Evolutionary conservation across 2,113 vertebrate genomes (phyloP).

Genomic region (Taxidea taxus): DNA sequence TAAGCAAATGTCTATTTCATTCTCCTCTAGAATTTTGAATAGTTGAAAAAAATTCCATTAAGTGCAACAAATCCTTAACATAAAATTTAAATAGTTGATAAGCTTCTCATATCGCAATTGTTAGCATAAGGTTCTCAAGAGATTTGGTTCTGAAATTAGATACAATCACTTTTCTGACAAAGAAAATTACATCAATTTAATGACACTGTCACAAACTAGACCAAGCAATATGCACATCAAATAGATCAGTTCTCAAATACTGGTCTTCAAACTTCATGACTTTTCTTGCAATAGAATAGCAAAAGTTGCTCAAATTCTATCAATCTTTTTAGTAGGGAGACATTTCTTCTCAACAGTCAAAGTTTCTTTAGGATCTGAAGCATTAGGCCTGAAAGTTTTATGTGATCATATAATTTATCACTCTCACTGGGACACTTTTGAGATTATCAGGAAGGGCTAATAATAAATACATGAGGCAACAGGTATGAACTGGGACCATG

Average conservation of each 20-base stretch:
- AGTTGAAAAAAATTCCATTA: conserved; percentile 46
- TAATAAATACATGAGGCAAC: background rate
- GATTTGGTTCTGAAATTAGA: conserved; percentile 61
- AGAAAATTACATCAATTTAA: conserved; percentile 55
- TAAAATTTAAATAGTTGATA: conserved; percentile 68
- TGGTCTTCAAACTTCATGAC: conserved; percentile 20
- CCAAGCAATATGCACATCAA: conserved; percentile 3
- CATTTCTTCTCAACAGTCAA: conserved; percentile 28
- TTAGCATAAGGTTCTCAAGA: conserved; percentile 61
- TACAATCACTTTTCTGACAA: conserved; percentile 45
- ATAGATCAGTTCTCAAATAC: conserved; percentile 21
- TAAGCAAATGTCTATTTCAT: conserved; percentile 10
- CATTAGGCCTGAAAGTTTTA: background rate
- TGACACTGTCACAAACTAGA: conserved; percentile 34
- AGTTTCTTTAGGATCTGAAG: background rate
- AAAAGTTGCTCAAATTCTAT: conserved; percentile 24
- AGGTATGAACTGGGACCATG: background rate
- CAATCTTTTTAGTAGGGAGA: background rate
- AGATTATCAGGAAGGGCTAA: background rate
- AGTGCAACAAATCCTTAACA: conserved; percentile 62
- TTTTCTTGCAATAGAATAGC: conserved; percentile 1
- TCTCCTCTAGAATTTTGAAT: conserved; percentile 41
- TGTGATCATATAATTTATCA: conserved; percentile 3
- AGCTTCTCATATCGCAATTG: conserved; percentile 47
- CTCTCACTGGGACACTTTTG: background rate